Evolutionary conservation across 2,888 invertebrate genomes (phyloP).

Genomic region (Drosophila histrio): DNA sequence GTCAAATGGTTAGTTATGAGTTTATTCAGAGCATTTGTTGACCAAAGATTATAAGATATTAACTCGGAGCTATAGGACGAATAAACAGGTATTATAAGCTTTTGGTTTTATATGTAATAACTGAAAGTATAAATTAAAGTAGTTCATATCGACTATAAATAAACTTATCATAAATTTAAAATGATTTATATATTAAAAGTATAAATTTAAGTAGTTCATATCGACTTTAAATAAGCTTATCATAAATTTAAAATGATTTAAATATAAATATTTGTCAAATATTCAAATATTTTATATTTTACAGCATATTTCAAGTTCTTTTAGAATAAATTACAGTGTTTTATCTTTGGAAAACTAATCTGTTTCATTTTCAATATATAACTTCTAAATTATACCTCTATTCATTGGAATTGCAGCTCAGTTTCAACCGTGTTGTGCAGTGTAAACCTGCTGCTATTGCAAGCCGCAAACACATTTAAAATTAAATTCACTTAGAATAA

Average conservation of each 20-base stretch:
- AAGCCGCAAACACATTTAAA: slow-evolving; percentile 57
- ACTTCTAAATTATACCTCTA: not conserved
- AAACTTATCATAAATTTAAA: no score
- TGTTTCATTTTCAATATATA: not conserved
- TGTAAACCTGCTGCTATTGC: slow-evolving; percentile 21
- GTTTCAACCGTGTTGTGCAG: slow-evolving; percentile 18
- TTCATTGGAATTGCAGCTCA: not conserved
- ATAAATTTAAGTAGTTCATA: no score
- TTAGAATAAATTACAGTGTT: not conserved
- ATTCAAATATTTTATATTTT: no score
- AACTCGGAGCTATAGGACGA: no score
- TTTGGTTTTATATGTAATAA: no score
- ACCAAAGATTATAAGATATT: not conserved
- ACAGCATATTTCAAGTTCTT: not conserved
- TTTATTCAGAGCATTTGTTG: not conserved
- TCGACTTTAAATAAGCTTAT: no score
- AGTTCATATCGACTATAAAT: no score
- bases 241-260: no score
- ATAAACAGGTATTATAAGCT: no score
- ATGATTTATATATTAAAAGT: no score
- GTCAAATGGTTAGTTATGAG: not conserved
- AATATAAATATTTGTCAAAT: no score
- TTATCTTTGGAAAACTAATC: not conserved
- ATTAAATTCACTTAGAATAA: slow-evolving; percentile 59
- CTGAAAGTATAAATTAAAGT: no score